These are phyloP conservation scores for Chrysocyon brachyurus DNA, from an alignment of 2,797 vertebrate species.

Conservation along the genomic window DNA sequence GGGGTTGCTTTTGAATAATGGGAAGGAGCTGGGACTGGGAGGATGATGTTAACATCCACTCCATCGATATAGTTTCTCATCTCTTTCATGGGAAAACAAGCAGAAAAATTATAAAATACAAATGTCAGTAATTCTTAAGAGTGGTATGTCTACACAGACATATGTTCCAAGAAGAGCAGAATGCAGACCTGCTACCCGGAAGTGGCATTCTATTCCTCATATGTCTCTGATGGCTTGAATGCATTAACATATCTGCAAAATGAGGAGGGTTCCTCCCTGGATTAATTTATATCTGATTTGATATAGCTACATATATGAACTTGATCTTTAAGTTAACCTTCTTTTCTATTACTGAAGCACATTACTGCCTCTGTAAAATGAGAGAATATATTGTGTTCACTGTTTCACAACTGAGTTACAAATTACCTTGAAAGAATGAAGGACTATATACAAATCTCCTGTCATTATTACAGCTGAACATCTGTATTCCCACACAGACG, in stretches of 20 bases:
- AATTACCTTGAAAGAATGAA: constrained; percentile 54
- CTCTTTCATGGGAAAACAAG: background rate
- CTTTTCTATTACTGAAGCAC: background rate
- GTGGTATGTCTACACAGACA: too few relatives aligned
- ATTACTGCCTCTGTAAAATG: background rate
- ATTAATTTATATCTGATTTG: background rate
- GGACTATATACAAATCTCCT: background rate
- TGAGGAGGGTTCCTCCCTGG: background rate
- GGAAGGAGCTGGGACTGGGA: background rate
- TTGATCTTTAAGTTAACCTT: background rate
- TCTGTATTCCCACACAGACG: constrained; percentile 1
- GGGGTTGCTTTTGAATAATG: background rate
- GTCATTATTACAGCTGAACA: background rate
- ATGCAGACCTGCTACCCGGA: background rate
- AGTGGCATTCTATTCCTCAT: background rate
- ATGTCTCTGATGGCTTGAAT: background rate
- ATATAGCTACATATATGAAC: background rate
- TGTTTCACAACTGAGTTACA: constrained; percentile 9
- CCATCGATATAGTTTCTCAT: background rate
- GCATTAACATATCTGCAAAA: background rate
- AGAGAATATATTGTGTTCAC: background rate
- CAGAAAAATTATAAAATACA: background rate
- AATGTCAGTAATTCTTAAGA: background rate
- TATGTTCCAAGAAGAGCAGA: background rate
- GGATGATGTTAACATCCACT: background rate